phyloP scores from a whole-genome alignment of 2,113 vertebrate species.

The Corynorhinus townsendii region DNA sequence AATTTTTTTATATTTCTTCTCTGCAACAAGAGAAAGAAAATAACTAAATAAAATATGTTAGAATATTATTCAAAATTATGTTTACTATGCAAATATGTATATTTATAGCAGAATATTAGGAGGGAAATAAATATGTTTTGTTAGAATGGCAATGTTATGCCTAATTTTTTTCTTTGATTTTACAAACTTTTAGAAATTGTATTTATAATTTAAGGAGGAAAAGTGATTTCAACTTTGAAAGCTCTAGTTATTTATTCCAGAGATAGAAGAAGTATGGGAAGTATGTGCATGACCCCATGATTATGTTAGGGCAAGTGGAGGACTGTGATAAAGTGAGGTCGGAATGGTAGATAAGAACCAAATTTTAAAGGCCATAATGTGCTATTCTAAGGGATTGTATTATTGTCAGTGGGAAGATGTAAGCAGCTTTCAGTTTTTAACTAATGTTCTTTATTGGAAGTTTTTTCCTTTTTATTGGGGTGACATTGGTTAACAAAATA shows the following conservation, averaged over 20 bases:
- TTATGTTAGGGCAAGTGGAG: neutral
- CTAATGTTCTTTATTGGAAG: neutral
- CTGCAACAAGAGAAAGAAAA: neutral
- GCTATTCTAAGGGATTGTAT: neutral
- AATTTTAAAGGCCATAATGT: neutral
- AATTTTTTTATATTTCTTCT: neutral
- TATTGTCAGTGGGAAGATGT: neutral
- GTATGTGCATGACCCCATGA: neutral
- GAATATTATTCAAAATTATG: constrained; percentile 8
- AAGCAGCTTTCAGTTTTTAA: constrained; percentile 21
- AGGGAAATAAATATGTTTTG: neutral
- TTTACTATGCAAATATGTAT: neutral
- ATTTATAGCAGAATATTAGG: neutral
- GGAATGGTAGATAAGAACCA: neutral
- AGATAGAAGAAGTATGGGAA: neutral
- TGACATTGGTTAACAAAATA: neutral
- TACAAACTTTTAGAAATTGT: neutral
- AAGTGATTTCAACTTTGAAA: constrained; percentile 4
- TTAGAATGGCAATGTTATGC: neutral
- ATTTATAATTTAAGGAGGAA: neutral
- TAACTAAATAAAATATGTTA: neutral
- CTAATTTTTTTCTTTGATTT: neutral
- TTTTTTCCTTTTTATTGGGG: neutral
- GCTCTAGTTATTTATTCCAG: neutral
- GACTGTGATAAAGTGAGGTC: neutral